Base-by-base conservation (phyloP, 1,140 invertebrate species). In the Trichonephila clavata region DNA sequence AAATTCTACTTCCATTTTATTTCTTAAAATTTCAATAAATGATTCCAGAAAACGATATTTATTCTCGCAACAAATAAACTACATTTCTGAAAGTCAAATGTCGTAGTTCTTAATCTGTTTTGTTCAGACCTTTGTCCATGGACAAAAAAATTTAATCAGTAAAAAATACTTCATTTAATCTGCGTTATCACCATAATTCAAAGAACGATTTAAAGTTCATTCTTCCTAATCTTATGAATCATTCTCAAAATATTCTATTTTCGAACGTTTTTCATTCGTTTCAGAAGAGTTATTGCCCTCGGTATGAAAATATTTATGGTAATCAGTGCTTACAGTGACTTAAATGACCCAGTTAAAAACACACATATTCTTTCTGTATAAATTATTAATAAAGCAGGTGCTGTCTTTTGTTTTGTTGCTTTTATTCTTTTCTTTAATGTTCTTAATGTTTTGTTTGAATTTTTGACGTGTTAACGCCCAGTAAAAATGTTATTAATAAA, bases 321-420 rank as follows among this genome's bases (percentile, higher is more conserved):
- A 77, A 77, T 77, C 27, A 18, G n/a, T 3, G 21, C 14, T 21
- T 68, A 3, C n/a, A 13, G 10, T 24, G n/a, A 68, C n/a, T 27
- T 68, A 8, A 2, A 24, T 68, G 10, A 27, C n/a, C n/a, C n/a
- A 24, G 10, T 27, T 68, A n/a, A 68, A 65, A 68, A 68, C 65
- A 24, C 24, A 2, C n/a, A 27, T 50, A 27, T 10, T 4, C 65
- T 14, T 68, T 68, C 8, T 8, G 65, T 14, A 10, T 68, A 24
- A 68, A 68, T 68, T 68, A 68, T 68, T 24, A 68, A 68, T 68
- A 68, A 68, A 68, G 65, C 65, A 68, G 65, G 65, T 68, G 65
- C n/a, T 68, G 14, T 24, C n/a, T 24, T 3, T 24, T 68, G n/a
- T n/a, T 68, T 7, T 65, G 20, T 20, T 21, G 13, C 2, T 68